Evolutionary conservation across 2,797 vertebrate genomes (phyloP), one percentile per base, ranked within the genome.

Genomic region (Periophthalmus magnuspinnatus): DNA sequence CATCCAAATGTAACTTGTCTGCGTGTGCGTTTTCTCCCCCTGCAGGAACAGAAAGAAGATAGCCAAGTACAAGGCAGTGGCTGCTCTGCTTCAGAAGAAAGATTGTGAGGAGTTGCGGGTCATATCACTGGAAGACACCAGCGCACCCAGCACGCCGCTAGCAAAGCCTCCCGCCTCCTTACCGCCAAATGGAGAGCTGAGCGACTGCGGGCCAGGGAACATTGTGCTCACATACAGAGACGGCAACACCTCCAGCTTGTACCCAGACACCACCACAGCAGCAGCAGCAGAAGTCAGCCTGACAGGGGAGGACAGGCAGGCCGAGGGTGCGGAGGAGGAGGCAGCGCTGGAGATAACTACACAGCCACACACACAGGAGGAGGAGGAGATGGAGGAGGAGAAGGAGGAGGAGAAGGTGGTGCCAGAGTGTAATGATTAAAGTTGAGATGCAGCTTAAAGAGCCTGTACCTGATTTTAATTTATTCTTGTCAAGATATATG

Each of bases 11-110:
- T 65, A 13, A 32, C 47, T 65, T 10, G 22, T 47, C 56, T 63
- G 16, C 68, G 8, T 68, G 11, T 52, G 5, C 17, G 45, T 57
- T 56, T 36, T 70, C 60, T 47, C 21, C 22, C n/a, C 36, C 41
- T 58, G 21, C 88, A 98, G 97, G 83, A 95, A 91, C 83, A 93
- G 90, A 67, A 97, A 94, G 81, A 86, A 89, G 80, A 89, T 86
- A 24, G 80, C 85, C 0, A 38, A 74, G 62, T 91, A 91, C 10
- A 86, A 88, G 70, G 80, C 79, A 0, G 85, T 81, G 38, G 71
- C 22, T 2, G 41, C 69, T 0, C n/a, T 71, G 8, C 11, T 79
- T 33, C 70, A 69, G 0, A 92, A 89, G 50, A 28, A 64, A 0
- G 73, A 83, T 24, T 57, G 19, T 0, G 80, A 83, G 73, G 93